A percentile compares a stretch with the other conserved stretches of the same genome.
phyloP scores from a whole-genome alignment of 2,113 vertebrate genomes.

The Oceanodroma tethys region DNA sequence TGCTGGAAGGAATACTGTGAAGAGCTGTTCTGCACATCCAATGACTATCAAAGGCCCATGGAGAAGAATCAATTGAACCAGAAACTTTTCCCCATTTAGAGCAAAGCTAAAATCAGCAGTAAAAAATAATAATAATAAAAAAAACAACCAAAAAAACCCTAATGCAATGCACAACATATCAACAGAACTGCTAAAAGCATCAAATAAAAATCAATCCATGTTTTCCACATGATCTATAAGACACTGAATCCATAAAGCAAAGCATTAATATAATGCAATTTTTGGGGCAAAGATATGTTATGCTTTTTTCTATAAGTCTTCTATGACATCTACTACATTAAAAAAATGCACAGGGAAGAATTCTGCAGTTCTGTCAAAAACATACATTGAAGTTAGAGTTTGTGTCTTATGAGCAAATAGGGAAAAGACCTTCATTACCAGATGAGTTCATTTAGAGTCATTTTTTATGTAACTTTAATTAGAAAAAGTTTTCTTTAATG shows the following conservation, averaged over 20 bases:
- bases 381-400: not conserved
- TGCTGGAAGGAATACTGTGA: not conserved
- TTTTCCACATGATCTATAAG: not conserved
- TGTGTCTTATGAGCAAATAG: not conserved
- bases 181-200: constrained; percentile 13
- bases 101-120: constrained; percentile 8
- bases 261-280: not conserved
- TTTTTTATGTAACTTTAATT: constrained; percentile 10
- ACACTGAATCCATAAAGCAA: not conserved
- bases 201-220: not conserved
- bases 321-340: not conserved
- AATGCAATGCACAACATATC: not conserved
- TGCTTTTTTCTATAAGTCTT: not conserved
- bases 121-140: not conserved
- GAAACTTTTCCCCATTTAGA: not conserved
- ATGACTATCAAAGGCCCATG: not conserved
- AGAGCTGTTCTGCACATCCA: not conserved
- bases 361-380: not conserved
- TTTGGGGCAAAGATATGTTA: not conserved
- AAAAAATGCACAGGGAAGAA: not conserved
- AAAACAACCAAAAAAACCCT: not conserved
- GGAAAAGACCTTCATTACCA: not conserved
- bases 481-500: not conserved
- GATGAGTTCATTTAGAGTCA: not conserved
- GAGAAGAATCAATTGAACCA: not conserved